Conservation (phyloP, 2,888 invertebrate genomes). For the Ennomos quercinarius region DNA sequence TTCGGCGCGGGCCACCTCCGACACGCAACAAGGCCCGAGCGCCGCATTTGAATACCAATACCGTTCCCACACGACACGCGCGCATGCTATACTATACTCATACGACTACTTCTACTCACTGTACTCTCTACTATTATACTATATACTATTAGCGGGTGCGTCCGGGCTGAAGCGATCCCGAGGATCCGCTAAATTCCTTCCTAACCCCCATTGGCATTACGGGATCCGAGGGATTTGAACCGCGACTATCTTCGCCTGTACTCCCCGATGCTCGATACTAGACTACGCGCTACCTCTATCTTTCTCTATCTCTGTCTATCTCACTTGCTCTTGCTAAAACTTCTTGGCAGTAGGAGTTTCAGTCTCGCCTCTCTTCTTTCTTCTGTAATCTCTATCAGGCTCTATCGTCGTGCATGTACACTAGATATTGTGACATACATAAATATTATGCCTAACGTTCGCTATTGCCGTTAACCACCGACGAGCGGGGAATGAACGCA, state of each 20-base stretch:
- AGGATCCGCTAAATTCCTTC: slow-evolving; percentile 71
- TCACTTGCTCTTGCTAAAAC: slow-evolving; percentile 81
- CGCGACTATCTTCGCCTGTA: slow-evolving; percentile 75
- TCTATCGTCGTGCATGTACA: slow-evolving; percentile 83
- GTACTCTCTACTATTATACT: slow-evolving; percentile 76
- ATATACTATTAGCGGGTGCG: slow-evolving; percentile 79
- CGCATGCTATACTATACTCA: slow-evolving; percentile 77
- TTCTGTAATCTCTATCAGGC: slow-evolving; percentile 81
- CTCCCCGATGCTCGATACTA: slow-evolving; percentile 78
- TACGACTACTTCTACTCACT: slow-evolving; percentile 81
- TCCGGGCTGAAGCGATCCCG: slow-evolving; percentile 77
- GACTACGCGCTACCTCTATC: slow-evolving; percentile 81
- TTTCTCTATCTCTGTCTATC: slow-evolving; percentile 81
- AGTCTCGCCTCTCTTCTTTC: slow-evolving; percentile 80
- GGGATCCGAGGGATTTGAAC: slow-evolving; percentile 74
- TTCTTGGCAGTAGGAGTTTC: slow-evolving; percentile 82
- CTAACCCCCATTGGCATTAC: slow-evolving; percentile 55
- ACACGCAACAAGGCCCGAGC: slow-evolving; percentile 81
- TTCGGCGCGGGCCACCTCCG: slow-evolving; percentile 52
- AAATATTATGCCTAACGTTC: slow-evolving; percentile 78
- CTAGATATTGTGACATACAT: slow-evolving; percentile 85
- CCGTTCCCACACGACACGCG: slow-evolving; percentile 84
- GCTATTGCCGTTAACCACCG: slow-evolving; percentile 73
- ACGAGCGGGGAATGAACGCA: slow-evolving; percentile 75
- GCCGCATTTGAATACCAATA: slow-evolving; percentile 91